Percentiles rank a stretch among this genome's conserved stretches.
phyloP scores from a whole-genome alignment of 2,888 invertebrate species.

The Dicyrtoma fusca region DNA sequence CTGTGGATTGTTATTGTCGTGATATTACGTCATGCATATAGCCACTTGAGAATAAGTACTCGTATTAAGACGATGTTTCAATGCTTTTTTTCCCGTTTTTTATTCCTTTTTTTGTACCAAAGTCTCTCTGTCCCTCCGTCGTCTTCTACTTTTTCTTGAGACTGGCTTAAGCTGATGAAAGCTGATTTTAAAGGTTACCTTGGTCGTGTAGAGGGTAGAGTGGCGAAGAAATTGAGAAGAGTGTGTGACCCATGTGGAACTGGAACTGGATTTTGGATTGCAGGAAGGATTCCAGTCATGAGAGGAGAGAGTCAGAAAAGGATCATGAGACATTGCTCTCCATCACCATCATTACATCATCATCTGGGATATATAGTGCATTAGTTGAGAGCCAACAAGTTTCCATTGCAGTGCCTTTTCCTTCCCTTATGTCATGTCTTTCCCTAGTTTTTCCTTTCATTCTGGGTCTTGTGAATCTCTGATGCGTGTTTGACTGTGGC shows the following conservation, averaged over 20 bases:
- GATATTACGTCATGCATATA: too few species aligned
- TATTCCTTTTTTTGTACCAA: too few species aligned
- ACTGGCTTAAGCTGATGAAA: slow-evolving; percentile 17
- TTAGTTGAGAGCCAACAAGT: not conserved
- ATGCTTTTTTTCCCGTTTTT: too few species aligned
- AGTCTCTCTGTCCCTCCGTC: not conserved
- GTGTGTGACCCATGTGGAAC: not conserved
- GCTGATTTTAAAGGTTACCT: slow-evolving; percentile 30
- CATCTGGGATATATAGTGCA: too few species aligned
- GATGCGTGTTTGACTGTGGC: too few species aligned
- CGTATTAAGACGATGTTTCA: too few species aligned
- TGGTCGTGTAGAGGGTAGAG: too few species aligned
- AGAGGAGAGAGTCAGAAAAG: not conserved
- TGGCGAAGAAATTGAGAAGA: not conserved
- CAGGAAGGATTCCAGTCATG: not conserved
- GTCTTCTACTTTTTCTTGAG: not conserved
- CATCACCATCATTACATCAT: too few species aligned
- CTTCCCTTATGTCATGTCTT: not conserved
- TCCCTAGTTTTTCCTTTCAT: too few species aligned
- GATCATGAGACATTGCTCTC: not conserved
- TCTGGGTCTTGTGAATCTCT: too few species aligned
- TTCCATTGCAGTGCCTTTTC: slow-evolving; percentile 1
- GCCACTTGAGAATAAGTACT: too few species aligned
- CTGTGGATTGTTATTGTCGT: too few species aligned
- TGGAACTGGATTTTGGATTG: not conserved